Evolutionary conservation across 2,888 invertebrate species (phyloP).

Genomic region (Epiblema foenella): DNA sequence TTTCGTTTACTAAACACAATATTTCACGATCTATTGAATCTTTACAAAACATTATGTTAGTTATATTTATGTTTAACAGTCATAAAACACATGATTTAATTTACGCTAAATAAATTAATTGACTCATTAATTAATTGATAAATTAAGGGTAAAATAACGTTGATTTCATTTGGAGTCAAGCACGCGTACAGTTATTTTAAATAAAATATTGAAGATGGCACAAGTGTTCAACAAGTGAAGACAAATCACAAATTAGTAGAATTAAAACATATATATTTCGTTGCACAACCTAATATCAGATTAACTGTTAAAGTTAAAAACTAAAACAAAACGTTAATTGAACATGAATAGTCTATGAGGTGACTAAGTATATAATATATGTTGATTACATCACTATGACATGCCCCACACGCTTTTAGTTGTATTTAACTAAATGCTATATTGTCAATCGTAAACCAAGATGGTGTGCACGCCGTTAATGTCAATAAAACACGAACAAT

Average conservation of each 20-base stretch:
- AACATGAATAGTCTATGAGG: conserved; percentile 42
- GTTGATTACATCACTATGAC: neutral
- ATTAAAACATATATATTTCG: conserved; percentile 54
- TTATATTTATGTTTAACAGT: conserved; percentile 43
- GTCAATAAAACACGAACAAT: conserved; percentile 21
- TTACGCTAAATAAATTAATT: conserved; percentile 60
- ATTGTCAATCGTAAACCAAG: neutral
- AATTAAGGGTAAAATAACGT: conserved; percentile 34
- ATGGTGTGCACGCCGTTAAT: conserved; percentile 1
- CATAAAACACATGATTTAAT: conserved; percentile 47
- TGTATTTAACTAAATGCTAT: neutral
- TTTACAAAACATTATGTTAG: conserved; percentile 34
- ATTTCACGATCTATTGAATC: conserved; percentile 37
- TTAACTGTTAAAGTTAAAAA: conserved; percentile 49
- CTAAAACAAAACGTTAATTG: conserved; percentile 46
- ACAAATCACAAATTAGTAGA: conserved; percentile 49
- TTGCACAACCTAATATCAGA: conserved; percentile 68
- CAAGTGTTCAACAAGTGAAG: conserved; percentile 50
- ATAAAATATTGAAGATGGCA: conserved; percentile 55
- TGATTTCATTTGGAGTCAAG: conserved; percentile 40
- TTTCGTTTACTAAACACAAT: conserved; percentile 35
- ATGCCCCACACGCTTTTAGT: neutral
- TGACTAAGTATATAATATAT: conserved; percentile 29
- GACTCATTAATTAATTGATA: conserved; percentile 50
- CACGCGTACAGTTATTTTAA: conserved; percentile 44